A percentile compares a stretch with the other conserved stretches of the same genome.
Conservation (phyloP, 2,797 vertebrate genomes). For the Sylvilagus floridanus region DNA sequence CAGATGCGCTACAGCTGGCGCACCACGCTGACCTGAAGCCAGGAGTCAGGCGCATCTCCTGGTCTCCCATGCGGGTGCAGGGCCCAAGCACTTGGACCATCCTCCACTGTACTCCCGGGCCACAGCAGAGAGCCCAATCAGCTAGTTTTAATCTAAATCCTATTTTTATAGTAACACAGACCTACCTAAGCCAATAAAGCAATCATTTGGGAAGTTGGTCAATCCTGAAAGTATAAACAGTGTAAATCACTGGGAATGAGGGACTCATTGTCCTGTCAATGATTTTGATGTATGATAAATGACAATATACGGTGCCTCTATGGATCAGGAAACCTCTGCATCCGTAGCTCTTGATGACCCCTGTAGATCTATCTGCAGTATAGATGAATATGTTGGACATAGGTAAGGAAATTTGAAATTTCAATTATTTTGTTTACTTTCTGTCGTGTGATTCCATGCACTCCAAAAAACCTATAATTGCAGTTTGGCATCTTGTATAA, state of each 20-base stretch:
- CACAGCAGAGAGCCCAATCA: not conserved
- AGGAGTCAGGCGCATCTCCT: too few species aligned
- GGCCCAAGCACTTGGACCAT: too few species aligned
- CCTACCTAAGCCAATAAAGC: not conserved
- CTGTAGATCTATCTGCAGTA: not conserved
- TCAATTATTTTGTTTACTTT: slow-evolving; percentile 1
- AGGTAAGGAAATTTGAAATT: not conserved
- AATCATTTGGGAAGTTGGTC: not conserved
- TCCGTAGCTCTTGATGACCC: not conserved
- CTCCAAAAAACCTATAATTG: not conserved
- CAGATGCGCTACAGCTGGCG: too few species aligned
- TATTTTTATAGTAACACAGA: not conserved
- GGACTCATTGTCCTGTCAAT: not conserved
- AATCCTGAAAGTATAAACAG: not conserved
- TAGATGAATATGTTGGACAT: not conserved
- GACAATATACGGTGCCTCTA: not conserved
- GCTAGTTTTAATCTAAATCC: not conserved
- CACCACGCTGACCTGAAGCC: too few species aligned
- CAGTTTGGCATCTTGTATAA: not conserved
- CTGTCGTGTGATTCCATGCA: not conserved
- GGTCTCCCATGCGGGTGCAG: too few species aligned
- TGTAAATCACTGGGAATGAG: not conserved
- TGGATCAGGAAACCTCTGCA: not conserved
- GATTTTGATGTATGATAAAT: not conserved
- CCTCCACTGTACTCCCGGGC: too few species aligned